Evolutionary conservation across 2,888 invertebrate species (phyloP), one percentile per base, ranked within the genome.

Genomic region (Neoaliturus tenellus): DNA sequence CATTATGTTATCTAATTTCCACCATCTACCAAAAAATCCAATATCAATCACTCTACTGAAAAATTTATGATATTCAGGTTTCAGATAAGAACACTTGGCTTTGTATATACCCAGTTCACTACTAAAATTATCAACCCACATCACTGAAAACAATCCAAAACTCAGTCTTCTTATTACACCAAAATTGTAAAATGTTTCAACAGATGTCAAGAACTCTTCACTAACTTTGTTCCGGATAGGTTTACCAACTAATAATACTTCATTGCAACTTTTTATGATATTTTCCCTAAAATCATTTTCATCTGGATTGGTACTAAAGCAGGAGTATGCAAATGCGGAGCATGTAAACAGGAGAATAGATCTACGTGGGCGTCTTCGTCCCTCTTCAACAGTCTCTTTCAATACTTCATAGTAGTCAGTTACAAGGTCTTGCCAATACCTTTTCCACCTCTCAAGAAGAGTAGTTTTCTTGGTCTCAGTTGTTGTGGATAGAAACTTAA

Each of bases 1-100:
- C 93, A 98, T 96, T 90, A 94, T 95, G 86, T 93, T 93, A 69
- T 94, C 93, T 80, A 97, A 91, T 84, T 95, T 92, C 97, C 97
- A 98, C 96, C 97, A 98, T 82, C 92, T 93, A 84, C 96, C 95
- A 90, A 95, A 92, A 88, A 97, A 93, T 12, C 98, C 98, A 80
- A 98, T 89, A 90, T 98, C 98, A 48, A 98, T 91, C 87, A 98
- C 93, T 86, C 95, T 92, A 83, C 94, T 91, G 85, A 94, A 91
- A 87, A 96, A 95, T 85, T 93, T 94, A 2, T 92, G 87, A 88
- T 93, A 95, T 80, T 93, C 91, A 1, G 97, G 95, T 89, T 94
- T 92, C 55, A 96, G 91, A 89, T 97, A 95, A 31, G 93, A 91
- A 90, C 98, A 98, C 55, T 94, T 94, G 0, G 95, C 94, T 90